Evolutionary conservation across 2,113 vertebrate species (phyloP).

Genomic region (Lota lota): DNA sequence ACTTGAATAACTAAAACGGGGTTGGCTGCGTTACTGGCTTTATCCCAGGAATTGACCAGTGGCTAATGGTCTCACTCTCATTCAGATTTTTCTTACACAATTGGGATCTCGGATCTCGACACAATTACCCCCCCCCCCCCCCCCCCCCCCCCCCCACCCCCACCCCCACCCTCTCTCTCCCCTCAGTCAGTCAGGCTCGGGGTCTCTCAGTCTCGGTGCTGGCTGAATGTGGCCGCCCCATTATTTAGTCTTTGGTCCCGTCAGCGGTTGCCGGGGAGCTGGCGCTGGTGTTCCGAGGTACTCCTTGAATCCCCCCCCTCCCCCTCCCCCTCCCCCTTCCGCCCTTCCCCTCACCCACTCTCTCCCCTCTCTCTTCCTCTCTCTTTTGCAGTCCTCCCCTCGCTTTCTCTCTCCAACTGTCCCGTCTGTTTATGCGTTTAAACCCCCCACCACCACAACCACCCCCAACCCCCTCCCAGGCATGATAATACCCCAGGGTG

Average conservation of each 20-base stretch:
- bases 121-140: neutral
- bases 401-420: neutral
- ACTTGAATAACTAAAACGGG: neutral
- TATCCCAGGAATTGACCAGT: neutral
- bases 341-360: neutral
- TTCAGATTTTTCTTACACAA: neutral
- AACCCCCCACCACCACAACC: slow-evolving; percentile 8
- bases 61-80: neutral
- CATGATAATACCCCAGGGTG: slow-evolving; percentile 50
- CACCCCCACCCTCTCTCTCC: neutral
- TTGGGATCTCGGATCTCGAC: neutral
- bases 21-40: neutral
- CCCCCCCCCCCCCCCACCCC: too few species aligned
- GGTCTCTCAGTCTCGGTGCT: neutral
- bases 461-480: slow-evolving; percentile 28
- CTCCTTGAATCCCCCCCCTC: too few species aligned
- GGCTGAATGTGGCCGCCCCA: neutral
- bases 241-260: neutral
- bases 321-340: too few species aligned
- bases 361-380: neutral
- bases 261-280: too few species aligned
- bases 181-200: neutral
- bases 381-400: slow-evolving; percentile 19
- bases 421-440: slow-evolving; percentile 33
- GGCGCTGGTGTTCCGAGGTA: too few species aligned